Base-by-base conservation (phyloP, 2,888 invertebrate species). In the Atrina japonica region DNA sequence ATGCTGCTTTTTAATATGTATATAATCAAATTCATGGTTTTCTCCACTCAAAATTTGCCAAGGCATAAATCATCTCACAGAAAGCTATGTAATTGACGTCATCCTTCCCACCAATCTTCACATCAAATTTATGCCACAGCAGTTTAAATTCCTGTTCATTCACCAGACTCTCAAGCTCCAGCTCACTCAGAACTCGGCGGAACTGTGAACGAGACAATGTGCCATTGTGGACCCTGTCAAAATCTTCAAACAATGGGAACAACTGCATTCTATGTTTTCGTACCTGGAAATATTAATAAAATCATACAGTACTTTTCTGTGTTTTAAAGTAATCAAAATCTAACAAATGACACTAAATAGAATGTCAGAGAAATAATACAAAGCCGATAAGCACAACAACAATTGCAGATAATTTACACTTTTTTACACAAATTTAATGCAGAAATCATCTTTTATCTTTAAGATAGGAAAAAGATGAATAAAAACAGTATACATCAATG, bases 201-300 rank as follows among this genome's bases (percentile, higher is more conserved):
- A 91, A 91, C 82, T 91, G 90, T 30, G 86, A 86, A 64, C 84
- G 76, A 18, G 90, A 87, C 14, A 91, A 88, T n/a, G 86, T 84
- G 16, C 90, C 90, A 70, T 86, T 89, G 80, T 90, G 88, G 14
- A 90, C 88, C 53, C 83, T 72, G 75, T 77, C 1, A 73, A 73
- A 23, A 23, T 25, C 90, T 73, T 90, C 88, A 78, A 91, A 90
- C 75, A 89, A 76, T n/a, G 90, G 90, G 76, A 88, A 90, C 67
- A 91, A 78, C 80, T 90, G 90, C 80, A 90, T 89, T 45, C 87
- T 83, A 40, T 86, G 84, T 65, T 88, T 85, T 30, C 87, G 80
- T 7, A 90, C 90, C 91, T 91, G 77, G 0, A 73, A 73, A 23
- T 53, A 47, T n/a, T n/a, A n/a, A n/a, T n/a, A n/a, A n/a, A n/a